These are phyloP conservation scores for Lacerta viridis DNA, from an alignment of 2,797 vertebrate species.

Conservation along the genomic window DNA sequence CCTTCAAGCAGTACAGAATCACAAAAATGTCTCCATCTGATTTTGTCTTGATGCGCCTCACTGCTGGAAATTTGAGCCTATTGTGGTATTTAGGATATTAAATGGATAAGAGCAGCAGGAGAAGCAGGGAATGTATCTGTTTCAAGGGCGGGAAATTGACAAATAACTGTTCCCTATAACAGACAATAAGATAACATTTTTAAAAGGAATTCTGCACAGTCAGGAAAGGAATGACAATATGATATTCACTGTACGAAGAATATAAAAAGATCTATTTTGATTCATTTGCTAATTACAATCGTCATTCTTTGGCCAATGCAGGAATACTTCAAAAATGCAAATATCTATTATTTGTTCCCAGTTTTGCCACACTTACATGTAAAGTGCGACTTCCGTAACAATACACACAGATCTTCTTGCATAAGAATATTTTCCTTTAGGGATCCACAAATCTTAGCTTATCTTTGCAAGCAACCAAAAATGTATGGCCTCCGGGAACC, in stretches of 20 bases:
- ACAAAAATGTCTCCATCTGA: neutral
- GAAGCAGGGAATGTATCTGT: neutral
- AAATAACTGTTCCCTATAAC: neutral
- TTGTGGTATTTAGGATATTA: conserved; percentile 61
- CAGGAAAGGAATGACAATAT: conserved; percentile 39
- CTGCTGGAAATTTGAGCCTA: conserved; percentile 59
- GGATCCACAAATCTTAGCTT: neutral
- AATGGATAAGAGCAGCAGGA: conserved; percentile 53
- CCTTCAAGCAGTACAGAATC: conserved; percentile 4
- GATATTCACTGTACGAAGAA: too few relatives aligned
- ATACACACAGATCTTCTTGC: conserved; percentile 33
- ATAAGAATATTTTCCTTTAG: neutral
- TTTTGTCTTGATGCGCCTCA: conserved; percentile 32
- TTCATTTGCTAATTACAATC: conserved; percentile 60
- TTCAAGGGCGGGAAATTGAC: neutral
- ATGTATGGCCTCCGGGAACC: neutral
- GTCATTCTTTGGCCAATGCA: conserved; percentile 51
- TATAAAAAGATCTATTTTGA: neutral
- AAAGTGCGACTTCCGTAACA: neutral
- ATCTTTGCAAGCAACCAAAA: neutral
- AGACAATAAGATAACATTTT: conserved; percentile 51
- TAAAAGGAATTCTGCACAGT: conserved; percentile 36
- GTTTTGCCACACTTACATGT: conserved; percentile 59
- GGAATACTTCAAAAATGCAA: conserved; percentile 67
- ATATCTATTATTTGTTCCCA: conserved; percentile 68